Percentiles rank a stretch among this genome's conserved stretches.
Conservation (phyloP, 2,888 invertebrate species). For the Neocrepidodera transversa region DNA sequence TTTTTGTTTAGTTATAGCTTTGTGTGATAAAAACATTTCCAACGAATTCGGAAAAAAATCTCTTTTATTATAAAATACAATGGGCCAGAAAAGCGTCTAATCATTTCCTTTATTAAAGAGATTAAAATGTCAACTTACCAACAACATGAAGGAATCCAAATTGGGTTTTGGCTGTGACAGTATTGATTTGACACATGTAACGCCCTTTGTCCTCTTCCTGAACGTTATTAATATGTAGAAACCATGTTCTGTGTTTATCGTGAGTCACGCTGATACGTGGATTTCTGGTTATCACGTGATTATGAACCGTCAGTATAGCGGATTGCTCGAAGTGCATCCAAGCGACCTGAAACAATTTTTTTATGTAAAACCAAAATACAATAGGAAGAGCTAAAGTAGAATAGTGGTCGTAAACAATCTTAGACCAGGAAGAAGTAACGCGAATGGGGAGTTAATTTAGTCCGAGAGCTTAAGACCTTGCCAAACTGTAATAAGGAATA, state of each 20-base stretch:
- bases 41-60: too few relatives aligned
- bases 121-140: slow-evolving; percentile 68
- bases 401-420: too few relatives aligned
- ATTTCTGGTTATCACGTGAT: slow-evolving; percentile 93
- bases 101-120: slow-evolving; percentile 9
- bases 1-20: too few relatives aligned
- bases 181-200: slow-evolving; percentile 95
- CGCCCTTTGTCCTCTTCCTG: slow-evolving; percentile 90
- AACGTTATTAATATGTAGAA: slow-evolving; percentile 89
- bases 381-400: too few relatives aligned
- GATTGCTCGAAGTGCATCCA: slow-evolving; percentile 97
- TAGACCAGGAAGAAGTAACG: too few relatives aligned
- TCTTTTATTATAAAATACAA: slow-evolving; percentile 7
- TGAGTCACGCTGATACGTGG: slow-evolving; percentile 91
- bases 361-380: too few relatives aligned
- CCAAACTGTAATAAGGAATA: too few relatives aligned
- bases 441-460: too few relatives aligned
- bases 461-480: too few relatives aligned
- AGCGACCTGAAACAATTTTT: slow-evolving; percentile 75
- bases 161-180: slow-evolving; percentile 90
- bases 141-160: slow-evolving; percentile 92
- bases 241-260: slow-evolving; percentile 93
- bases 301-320: slow-evolving; percentile 90
- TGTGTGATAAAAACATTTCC: too few relatives aligned
- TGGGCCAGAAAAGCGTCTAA: slow-evolving; percentile 6